These are phyloP conservation scores for Mastacembelus armatus DNA, from an alignment of 2,797 vertebrate genomes.

Conservation along the genomic window DNA sequence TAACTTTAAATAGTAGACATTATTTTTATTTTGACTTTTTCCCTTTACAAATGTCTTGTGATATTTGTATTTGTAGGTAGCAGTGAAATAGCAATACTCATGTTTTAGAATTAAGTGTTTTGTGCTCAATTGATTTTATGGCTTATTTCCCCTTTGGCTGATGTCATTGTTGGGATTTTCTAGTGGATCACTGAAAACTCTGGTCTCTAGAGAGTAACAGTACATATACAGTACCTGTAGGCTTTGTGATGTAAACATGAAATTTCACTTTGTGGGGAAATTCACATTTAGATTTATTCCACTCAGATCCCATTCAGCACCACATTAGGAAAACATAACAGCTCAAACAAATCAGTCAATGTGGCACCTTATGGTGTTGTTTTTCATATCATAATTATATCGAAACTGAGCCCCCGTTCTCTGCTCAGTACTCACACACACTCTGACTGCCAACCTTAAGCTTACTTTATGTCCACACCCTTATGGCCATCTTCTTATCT, in stretches of 20 bases:
- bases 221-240: too few relatives aligned
- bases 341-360: conserved; percentile 34
- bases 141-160: conserved; percentile 14
- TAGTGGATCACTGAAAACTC: conserved; percentile 3
- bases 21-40: conserved; percentile 25
- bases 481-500: conserved; percentile 21
- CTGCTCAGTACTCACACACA: conserved; percentile 10
- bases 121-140: conserved; percentile 1
- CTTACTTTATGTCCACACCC: conserved; percentile 12
- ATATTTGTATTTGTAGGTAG: conserved; percentile 24
- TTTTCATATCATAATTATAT: conserved; percentile 55
- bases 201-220: background rate
- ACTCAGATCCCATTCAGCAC: conserved; percentile 1
- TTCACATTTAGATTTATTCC: conserved; percentile 27
- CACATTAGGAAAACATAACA: conserved; percentile 24
- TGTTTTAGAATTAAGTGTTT: conserved; percentile 25
- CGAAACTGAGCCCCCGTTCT: conserved; percentile 39
- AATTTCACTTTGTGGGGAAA: conserved; percentile 1
- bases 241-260: conserved; percentile 22
- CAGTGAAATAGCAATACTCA: conserved; percentile 10
- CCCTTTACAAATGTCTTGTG: conserved; percentile 19
- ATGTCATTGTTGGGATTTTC: conserved; percentile 7
- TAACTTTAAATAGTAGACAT: background rate
- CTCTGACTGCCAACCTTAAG: conserved; percentile 19
- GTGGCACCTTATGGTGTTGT: conserved; percentile 29